Conservation (phyloP, 2,113 vertebrate species). For the Pseudolaguvia tuberculata region DNA sequence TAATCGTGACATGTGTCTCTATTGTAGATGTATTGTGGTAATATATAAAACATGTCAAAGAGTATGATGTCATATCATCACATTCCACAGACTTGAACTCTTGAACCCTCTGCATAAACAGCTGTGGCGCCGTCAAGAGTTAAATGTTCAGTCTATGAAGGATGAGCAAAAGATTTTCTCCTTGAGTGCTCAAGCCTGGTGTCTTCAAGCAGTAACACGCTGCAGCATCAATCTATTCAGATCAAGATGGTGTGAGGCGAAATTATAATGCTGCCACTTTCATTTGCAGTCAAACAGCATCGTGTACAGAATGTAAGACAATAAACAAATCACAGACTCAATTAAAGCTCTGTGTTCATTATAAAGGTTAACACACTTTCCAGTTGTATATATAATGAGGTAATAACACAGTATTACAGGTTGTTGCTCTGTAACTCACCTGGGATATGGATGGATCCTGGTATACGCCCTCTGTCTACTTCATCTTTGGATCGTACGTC, state of each 20-base stretch:
- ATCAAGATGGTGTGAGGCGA: not conserved
- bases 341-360: no score
- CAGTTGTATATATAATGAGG: not conserved
- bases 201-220: not conserved
- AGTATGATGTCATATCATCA: no score
- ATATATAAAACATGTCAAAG: no score
- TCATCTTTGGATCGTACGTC: conserved; percentile 69
- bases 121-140: no score
- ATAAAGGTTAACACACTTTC: not conserved
- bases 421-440: conserved; percentile 48
- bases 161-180: no score
- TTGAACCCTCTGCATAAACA: no score
- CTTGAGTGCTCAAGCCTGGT: no score
- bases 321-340: not conserved
- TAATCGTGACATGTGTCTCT: no score
- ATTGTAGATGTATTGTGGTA: no score
- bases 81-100: no score
- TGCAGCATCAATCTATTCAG: not conserved
- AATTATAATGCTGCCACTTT: not conserved
- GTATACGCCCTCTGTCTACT: conserved; percentile 63
- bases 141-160: no score
- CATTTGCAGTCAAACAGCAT: not conserved
- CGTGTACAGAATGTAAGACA: not conserved
- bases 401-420: not conserved
- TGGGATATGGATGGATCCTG: conserved; percentile 68